These are phyloP conservation scores for Geopemphigus sp. DNA, from an alignment of 1,140 invertebrate genomes.

Conservation along the genomic window DNA sequence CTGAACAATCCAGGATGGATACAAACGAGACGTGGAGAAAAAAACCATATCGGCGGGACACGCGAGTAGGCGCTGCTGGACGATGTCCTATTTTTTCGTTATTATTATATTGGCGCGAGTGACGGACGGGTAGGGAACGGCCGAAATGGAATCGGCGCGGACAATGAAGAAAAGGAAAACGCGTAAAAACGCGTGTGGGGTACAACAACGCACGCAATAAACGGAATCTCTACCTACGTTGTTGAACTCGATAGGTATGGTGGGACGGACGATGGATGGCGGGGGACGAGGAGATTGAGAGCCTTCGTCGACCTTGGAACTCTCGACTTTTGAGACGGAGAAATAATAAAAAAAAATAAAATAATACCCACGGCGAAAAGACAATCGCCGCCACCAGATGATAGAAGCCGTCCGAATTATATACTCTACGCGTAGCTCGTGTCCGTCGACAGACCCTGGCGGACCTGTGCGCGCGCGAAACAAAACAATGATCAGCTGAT, in stretches of 20 bases:
- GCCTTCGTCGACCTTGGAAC: neutral
- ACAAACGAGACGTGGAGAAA: too few relatives aligned
- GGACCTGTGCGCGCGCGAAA: slow-evolving; percentile 35
- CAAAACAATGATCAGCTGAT: slow-evolving; percentile 49
- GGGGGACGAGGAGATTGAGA: neutral
- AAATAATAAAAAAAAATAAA: neutral
- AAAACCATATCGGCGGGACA: too few relatives aligned
- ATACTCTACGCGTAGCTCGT: too few relatives aligned
- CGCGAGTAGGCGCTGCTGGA: too few relatives aligned
- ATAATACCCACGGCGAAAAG: neutral
- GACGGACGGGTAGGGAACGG: neutral
- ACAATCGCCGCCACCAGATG: too few relatives aligned
- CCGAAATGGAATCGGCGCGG: neutral
- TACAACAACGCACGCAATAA: neutral
- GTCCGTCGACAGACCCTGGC: too few relatives aligned
- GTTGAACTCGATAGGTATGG: neutral
- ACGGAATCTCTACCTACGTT: neutral
- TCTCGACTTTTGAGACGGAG: neutral
- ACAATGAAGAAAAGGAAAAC: neutral
- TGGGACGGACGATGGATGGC: neutral
- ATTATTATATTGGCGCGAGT: neutral
- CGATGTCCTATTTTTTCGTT: too few relatives aligned
- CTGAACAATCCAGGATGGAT: too few relatives aligned
- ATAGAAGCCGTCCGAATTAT: too few relatives aligned
- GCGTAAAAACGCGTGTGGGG: neutral